These are phyloP conservation scores for Cebidichthys violaceus DNA, from an alignment of 2,113 vertebrate species.

Conservation along the genomic window DNA sequence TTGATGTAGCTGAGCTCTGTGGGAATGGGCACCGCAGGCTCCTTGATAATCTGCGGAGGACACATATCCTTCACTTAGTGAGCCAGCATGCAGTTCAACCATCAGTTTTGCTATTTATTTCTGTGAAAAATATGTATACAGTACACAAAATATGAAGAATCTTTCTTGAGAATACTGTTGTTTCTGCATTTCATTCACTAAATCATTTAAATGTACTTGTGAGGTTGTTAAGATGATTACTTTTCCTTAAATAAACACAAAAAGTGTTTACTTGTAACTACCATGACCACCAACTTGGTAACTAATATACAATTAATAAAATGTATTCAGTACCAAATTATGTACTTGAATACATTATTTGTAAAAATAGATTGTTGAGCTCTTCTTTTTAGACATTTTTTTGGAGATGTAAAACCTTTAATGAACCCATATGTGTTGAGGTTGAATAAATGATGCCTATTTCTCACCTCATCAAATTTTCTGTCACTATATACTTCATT, in stretches of 20 bases:
- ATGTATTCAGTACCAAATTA: neutral
- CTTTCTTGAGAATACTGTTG: neutral
- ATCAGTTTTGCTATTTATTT: neutral
- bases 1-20: constrained; percentile 79
- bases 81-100: neutral
- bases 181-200: neutral
- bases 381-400: neutral
- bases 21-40: constrained; percentile 54
- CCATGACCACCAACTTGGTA: neutral
- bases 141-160: neutral
- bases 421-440: neutral
- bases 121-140: neutral
- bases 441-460: neutral
- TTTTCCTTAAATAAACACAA: neutral
- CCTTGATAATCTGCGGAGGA: constrained; percentile 66
- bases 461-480: constrained; percentile 91
- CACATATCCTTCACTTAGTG: neutral
- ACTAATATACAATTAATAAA: neutral
- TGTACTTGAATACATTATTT: neutral
- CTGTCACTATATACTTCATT: constrained; percentile 89
- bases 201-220: neutral
- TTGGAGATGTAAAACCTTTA: neutral
- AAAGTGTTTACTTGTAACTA: neutral
- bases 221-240: neutral
- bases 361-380: neutral